Evolutionary conservation across 2,113 vertebrate genomes (phyloP).

Genomic region (Panthera tigris): DNA sequence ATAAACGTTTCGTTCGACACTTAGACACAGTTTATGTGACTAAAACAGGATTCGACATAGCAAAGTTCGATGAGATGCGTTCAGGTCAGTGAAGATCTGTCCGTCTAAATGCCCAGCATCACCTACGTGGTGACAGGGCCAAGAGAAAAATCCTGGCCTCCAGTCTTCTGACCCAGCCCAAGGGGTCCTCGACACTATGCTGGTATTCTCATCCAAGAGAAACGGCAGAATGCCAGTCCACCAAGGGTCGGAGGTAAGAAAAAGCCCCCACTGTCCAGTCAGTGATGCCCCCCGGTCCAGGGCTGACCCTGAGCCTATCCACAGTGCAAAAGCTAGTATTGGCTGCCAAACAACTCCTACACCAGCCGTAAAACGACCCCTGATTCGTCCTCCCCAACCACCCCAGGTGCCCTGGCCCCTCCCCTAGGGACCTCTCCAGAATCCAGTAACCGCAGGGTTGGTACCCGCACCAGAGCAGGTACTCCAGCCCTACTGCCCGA

Average conservation of each 20-base stretch:
- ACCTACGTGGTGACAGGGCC: neutral
- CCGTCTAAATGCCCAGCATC: neutral
- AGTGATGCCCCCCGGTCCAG: neutral
- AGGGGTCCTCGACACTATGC: neutral
- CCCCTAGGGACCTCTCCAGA: neutral
- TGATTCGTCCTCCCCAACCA: neutral
- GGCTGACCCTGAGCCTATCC: neutral
- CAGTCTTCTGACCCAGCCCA: neutral
- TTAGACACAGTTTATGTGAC: neutral
- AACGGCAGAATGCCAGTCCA: neutral
- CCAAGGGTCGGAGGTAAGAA: neutral
- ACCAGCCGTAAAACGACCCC: neutral
- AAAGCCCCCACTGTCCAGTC: neutral
- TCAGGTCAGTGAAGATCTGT: neutral
- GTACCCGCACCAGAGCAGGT: neutral
- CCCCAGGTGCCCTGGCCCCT: neutral
- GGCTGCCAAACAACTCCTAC: neutral
- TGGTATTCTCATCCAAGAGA: neutral
- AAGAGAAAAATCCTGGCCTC: neutral
- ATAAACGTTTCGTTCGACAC: constrained; percentile 17
- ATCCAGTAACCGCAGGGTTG: neutral
- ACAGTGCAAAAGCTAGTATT: neutral
- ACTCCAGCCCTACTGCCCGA: accelerated
- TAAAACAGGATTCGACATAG: neutral
- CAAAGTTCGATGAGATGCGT: neutral